Conservation (phyloP, 2,113 vertebrate genomes). For the Trinectes maculatus region DNA sequence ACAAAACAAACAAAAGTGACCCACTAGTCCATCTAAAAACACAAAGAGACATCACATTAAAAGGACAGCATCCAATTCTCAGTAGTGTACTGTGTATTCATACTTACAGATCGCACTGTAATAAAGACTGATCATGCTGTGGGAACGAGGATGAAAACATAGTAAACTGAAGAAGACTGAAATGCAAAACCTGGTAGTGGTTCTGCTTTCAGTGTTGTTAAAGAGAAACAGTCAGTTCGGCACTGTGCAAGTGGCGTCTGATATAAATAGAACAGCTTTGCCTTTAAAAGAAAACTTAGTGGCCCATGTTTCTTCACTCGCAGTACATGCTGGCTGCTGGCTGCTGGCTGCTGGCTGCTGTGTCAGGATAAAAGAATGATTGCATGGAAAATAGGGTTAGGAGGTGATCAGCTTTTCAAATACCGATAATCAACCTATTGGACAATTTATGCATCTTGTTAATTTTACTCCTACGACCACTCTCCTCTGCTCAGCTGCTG, state of each 20-base stretch:
- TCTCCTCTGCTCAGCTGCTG: conserved; percentile 28
- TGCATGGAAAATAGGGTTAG: neutral
- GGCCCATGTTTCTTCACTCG: neutral
- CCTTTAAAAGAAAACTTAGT: neutral
- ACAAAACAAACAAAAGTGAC: neutral
- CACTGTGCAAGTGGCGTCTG: neutral
- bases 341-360: no score
- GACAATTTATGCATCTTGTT: neutral
- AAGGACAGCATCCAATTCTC: neutral
- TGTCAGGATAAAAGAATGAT: neutral
- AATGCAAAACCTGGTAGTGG: neutral
- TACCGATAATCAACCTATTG: no score
- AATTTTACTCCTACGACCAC: conserved; percentile 3
- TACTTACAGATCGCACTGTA: conserved; percentile 9
- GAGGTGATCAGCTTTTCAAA: neutral
- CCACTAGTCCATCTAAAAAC: neutral
- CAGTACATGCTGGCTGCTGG: neutral
- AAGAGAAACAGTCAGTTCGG: neutral
- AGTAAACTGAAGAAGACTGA: neutral
- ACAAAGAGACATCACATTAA: neutral
- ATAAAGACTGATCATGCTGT: neutral
- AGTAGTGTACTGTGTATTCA: neutral
- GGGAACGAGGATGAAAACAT: neutral
- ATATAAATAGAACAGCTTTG: neutral
- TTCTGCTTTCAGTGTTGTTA: neutral